Evolutionary conservation across 1,140 invertebrate genomes (phyloP).

Genomic region (Drosophila teissieri): DNA sequence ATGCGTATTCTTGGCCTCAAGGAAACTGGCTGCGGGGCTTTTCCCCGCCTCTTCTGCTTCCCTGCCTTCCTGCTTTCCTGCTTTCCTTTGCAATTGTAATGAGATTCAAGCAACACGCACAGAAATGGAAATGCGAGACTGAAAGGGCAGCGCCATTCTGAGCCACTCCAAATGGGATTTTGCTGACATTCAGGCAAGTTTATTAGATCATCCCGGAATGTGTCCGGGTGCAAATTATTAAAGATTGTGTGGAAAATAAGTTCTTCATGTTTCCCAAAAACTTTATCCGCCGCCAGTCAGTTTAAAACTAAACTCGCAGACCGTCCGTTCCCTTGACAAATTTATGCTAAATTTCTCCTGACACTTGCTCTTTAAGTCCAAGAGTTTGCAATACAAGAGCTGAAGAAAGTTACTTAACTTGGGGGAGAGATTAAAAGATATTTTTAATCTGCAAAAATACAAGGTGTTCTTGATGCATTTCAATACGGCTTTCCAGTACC

Average conservation of each 20-base stretch:
- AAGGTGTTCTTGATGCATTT: no score
- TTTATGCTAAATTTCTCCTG: no score
- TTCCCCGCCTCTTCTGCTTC: conserved; percentile 5
- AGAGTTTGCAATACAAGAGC: no score
- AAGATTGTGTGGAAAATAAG: conserved; percentile 18
- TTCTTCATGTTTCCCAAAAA: conserved; percentile 14
- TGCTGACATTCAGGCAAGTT: conserved; percentile 38
- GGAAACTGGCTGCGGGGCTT: conserved; percentile 17
- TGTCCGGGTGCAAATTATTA: conserved; percentile 42
- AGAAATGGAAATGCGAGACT: conserved; percentile 30
- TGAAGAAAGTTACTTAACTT: no score
- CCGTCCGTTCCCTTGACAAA: not conserved
- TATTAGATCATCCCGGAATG: conserved; percentile 43
- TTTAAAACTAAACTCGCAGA: not conserved
- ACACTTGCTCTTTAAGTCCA: no score
- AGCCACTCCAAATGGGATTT: conserved; percentile 39
- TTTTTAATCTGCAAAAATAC: no score
- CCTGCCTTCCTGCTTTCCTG: conserved; percentile 8
- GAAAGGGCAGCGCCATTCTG: not conserved
- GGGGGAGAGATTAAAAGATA: no score
- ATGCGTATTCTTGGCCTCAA: conserved; percentile 54
- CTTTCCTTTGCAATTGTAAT: conserved; percentile 47
- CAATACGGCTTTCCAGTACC: no score
- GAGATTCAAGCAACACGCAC: conserved; percentile 51
- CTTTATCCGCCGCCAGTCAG: not conserved